A percentile compares a stretch with the other conserved stretches of the same genome.
phyloP scores from a whole-genome alignment of 2,797 vertebrate genomes.

The Hypotaenidia philippensis region DNA sequence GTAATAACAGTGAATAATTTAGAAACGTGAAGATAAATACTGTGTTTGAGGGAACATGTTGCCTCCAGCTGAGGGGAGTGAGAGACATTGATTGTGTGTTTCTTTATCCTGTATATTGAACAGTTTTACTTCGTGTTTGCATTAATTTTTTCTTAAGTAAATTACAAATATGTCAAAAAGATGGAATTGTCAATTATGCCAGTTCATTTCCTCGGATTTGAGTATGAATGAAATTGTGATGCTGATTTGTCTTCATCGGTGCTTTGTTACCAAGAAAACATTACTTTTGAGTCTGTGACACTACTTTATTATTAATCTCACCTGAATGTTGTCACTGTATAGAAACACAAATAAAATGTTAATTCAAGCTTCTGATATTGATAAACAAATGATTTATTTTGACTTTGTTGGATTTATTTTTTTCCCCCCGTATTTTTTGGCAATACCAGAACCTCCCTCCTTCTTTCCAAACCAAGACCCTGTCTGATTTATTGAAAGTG shows the following conservation, averaged over 20 bases:
- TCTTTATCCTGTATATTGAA: slow-evolving; percentile 11
- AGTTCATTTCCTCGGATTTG: not conserved
- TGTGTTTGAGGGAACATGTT: not conserved
- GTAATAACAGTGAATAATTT: not conserved
- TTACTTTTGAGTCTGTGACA: not conserved
- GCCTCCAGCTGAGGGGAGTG: not conserved
- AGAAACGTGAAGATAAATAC: slow-evolving; percentile 5
- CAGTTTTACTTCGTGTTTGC: slow-evolving; percentile 39
- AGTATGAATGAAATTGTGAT: slow-evolving; percentile 29
- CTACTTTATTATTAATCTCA: not conserved
- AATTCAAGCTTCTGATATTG: not conserved
- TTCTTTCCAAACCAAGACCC: not conserved
- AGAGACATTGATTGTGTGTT: not conserved
- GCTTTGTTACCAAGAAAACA: slow-evolving; percentile 5
- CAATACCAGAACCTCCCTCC: not conserved
- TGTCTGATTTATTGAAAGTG: not conserved
- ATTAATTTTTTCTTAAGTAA: slow-evolving; percentile 26
- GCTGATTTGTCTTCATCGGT: not conserved
- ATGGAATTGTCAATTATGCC: slow-evolving; percentile 6
- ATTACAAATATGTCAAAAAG: slow-evolving; percentile 42
- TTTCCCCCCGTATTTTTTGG: not conserved
- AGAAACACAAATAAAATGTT: slow-evolving; percentile 24
- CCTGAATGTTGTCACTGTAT: not conserved
- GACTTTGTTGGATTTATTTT: not conserved
- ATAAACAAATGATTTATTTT: not conserved